Base-by-base conservation (phyloP, 2,113 vertebrate species). In the Excalfactoria chinensis region DNA sequence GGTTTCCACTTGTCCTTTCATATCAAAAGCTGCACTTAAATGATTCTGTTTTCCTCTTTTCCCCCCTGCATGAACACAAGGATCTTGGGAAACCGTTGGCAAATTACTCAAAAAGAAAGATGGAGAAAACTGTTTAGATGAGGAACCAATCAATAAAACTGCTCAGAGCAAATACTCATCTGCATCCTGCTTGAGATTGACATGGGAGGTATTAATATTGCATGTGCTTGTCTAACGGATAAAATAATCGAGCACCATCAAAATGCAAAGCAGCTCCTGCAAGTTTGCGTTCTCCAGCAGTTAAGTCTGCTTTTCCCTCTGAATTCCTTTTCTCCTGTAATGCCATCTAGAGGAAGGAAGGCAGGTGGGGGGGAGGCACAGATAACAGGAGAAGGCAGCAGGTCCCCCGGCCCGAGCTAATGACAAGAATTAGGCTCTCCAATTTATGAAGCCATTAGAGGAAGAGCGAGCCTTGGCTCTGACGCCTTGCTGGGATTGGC, bases 311-410 rank as follows among this genome's bases (percentile, higher is more conserved):
- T 88, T 84, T 90, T 75, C 41, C 49, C 17, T 51, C 15, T 1
- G 72, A 90, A 86, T 94, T 95, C 87, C 80, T 41, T 95, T 96
- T 96, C 90, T 95, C 93, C 94, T 96, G 86, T 76, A 95, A 95
- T 91, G 94, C 95, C 95, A 95, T 84, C 95, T 97, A 97, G 93
- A 95, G 95, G 95, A 96, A 86, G 48, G 30, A 75, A 22, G 71
- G 13, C 40, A 44, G 78, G 75, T 13, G 20, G 66, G 82, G 84
- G 48, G 56, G n/a, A n/a, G 83, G 72, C 67, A 77, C 70, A 70
- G 82, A 46, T 11, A 58, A 26, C 81, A 30, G 69, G 15, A 37
- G 53, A 11, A 18, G 34, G 69, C 1, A 0, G 22, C 32, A 3
- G 71, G 60, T 41, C 32, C 59, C 60, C 40, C 53, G 40, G 37